phyloP scores from a whole-genome alignment of 2,797 vertebrate species.

The Poecilia picta region DNA sequence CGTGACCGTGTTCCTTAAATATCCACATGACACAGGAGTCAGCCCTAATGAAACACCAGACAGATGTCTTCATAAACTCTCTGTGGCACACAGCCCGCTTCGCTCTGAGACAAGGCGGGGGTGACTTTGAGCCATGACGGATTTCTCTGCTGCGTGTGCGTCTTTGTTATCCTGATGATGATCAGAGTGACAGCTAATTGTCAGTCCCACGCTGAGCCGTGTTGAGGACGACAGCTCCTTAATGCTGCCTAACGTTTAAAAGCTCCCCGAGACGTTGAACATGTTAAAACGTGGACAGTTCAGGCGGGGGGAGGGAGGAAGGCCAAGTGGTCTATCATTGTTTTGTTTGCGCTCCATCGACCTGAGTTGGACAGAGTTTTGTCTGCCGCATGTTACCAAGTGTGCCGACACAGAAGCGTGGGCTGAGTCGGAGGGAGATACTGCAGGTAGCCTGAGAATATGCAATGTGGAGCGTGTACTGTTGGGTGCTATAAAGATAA shows the following conservation, averaged over 20 bases:
- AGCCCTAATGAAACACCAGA: slow-evolving; percentile 70
- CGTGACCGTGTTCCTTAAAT: slow-evolving; percentile 46
- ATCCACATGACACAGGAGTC: slow-evolving; percentile 48
- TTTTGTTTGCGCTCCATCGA: slow-evolving; percentile 32
- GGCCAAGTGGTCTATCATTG: slow-evolving; percentile 19
- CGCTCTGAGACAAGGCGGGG: slow-evolving; percentile 44
- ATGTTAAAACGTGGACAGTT: slow-evolving; percentile 17
- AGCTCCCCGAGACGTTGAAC: slow-evolving; percentile 21
- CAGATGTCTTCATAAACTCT: slow-evolving; percentile 69
- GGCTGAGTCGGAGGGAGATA: neutral
- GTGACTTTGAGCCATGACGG: slow-evolving; percentile 68
- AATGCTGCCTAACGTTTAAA: slow-evolving; percentile 57
- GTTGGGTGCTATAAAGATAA: slow-evolving; percentile 5
- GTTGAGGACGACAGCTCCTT: slow-evolving; percentile 54
- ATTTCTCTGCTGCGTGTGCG: slow-evolving; percentile 25
- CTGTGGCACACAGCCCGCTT: slow-evolving; percentile 39
- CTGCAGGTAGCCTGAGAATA: slow-evolving; percentile 11
- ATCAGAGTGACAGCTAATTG: slow-evolving; percentile 64
- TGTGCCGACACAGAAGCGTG: neutral
- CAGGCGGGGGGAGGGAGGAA: neutral
- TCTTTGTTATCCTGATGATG: slow-evolving; percentile 35
- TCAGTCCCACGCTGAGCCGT: slow-evolving; percentile 45
- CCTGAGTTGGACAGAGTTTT: slow-evolving; percentile 10
- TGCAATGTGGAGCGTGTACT: neutral
- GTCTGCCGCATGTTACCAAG: neutral